Evolutionary conservation across 2,113 vertebrate genomes (phyloP).

Genomic region (Castor canadensis): DNA sequence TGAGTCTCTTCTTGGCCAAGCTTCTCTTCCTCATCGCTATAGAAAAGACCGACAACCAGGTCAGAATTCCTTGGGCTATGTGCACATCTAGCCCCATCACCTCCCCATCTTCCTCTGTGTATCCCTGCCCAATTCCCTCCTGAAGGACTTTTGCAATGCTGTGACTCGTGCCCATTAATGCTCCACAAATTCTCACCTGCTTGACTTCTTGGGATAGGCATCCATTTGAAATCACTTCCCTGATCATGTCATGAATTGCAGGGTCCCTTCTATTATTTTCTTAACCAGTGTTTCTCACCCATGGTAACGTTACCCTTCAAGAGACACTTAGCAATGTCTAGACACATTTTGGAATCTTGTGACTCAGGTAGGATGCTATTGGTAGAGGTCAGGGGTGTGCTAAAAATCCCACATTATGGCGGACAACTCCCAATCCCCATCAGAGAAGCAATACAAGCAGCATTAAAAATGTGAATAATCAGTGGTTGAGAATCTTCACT

Average conservation of each 20-base stretch:
- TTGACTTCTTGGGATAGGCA: neutral
- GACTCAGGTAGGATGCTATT: neutral
- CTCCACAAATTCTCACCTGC: neutral
- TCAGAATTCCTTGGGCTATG: neutral
- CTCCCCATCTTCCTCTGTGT: neutral
- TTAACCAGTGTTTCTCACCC: neutral
- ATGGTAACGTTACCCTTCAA: neutral
- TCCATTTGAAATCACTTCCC: neutral
- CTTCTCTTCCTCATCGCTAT: slow-evolving; percentile 70
- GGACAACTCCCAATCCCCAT: no score
- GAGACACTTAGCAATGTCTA: neutral
- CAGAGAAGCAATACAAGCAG: neutral
- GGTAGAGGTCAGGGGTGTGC: neutral
- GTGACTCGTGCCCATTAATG: neutral
- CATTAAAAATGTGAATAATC: neutral
- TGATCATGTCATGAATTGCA: neutral
- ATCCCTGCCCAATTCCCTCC: neutral
- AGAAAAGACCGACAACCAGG: slow-evolving; percentile 61
- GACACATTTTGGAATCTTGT: neutral
- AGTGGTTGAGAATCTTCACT: neutral
- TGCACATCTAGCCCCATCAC: no score
- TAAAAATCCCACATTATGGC: neutral
- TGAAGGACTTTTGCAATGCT: neutral
- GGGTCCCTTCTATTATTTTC: no score
- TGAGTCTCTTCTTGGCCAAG: slow-evolving; percentile 82